These are phyloP conservation scores for Caenorhabditis sp. DNA, from an alignment of 2,888 invertebrate species.

Conservation along the genomic window DNA sequence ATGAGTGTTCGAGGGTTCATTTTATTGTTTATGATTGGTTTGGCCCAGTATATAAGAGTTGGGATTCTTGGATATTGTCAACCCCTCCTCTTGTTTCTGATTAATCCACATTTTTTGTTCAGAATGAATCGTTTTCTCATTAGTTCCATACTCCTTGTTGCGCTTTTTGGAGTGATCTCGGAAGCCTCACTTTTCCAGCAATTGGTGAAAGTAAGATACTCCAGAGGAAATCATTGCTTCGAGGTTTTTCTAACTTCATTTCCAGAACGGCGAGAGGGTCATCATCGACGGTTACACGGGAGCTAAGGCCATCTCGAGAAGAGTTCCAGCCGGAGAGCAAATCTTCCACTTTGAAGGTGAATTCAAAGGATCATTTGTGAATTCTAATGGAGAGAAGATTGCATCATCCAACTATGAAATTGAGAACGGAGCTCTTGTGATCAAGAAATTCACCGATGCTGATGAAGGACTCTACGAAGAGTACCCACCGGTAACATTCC, in stretches of 20 bases:
- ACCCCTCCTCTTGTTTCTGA: too few species aligned
- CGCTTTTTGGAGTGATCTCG: slow-evolving; percentile 9
- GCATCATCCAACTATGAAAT: slow-evolving; percentile 48
- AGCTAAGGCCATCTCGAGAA: slow-evolving; percentile 43
- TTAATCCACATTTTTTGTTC: neutral
- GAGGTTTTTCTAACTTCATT: neutral
- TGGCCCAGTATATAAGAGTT: too few species aligned
- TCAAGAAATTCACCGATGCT: slow-evolving; percentile 59
- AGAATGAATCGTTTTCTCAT: slow-evolving; percentile 33
- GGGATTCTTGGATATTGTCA: neutral
- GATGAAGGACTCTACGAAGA: slow-evolving; percentile 51
- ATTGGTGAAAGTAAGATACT: slow-evolving; percentile 35
- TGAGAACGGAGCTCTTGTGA: slow-evolving; percentile 42
- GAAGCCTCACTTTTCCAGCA: slow-evolving; percentile 35
- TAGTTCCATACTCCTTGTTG: slow-evolving; percentile 11
- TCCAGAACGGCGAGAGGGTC: slow-evolving; percentile 34
- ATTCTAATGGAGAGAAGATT: slow-evolving; percentile 37
- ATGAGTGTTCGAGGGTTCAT: too few species aligned
- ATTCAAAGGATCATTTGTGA: slow-evolving; percentile 42
- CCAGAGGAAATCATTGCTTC: neutral
- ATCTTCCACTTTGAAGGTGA: slow-evolving; percentile 50
- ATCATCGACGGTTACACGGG: slow-evolving; percentile 32
- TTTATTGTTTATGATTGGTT: too few species aligned
- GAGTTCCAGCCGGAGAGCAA: slow-evolving; percentile 34
- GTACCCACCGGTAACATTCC: slow-evolving; percentile 41